A percentile compares a stretch with the other conserved stretches of the same genome.
Evolutionary conservation across 2,113 vertebrate genomes (phyloP).

Genomic region (Gymnocephalus cernua): DNA sequence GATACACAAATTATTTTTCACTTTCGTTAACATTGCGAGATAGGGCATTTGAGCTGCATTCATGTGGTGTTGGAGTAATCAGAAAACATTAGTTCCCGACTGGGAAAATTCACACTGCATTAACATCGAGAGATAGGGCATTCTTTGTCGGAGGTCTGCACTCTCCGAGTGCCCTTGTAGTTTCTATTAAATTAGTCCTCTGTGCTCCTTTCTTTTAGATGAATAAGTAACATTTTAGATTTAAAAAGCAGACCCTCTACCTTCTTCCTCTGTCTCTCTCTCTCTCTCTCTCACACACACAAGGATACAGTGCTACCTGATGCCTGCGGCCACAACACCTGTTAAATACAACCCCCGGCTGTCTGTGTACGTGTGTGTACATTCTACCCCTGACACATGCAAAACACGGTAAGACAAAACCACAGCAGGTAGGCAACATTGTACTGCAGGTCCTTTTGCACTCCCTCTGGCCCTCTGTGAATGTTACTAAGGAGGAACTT

Average conservation of each 20-base stretch:
- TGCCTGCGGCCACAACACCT: conserved; percentile 59
- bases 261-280: not conserved
- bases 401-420: conserved; percentile 40
- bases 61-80: too few species aligned
- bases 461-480: conserved; percentile 29
- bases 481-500: conserved; percentile 47
- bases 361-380: conserved; percentile 5
- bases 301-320: conserved; percentile 14
- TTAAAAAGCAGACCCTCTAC: not conserved
- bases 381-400: conserved; percentile 28
- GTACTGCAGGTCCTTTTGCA: conserved; percentile 7
- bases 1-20: too few species aligned
- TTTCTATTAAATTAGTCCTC: not conserved
- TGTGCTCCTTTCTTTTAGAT: not conserved
- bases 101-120: too few species aligned
- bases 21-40: too few species aligned
- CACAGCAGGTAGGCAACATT: conserved; percentile 20
- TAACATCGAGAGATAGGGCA: too few species aligned
- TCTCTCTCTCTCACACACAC: not conserved
- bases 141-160: too few species aligned
- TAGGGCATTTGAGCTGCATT: too few species aligned
- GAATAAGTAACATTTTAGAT: not conserved
- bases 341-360: conserved; percentile 40
- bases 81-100: too few species aligned
- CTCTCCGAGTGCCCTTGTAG: too few species aligned